phyloP scores from a whole-genome alignment of 2,797 vertebrate genomes.

The Benthosema pterotum region DNA sequence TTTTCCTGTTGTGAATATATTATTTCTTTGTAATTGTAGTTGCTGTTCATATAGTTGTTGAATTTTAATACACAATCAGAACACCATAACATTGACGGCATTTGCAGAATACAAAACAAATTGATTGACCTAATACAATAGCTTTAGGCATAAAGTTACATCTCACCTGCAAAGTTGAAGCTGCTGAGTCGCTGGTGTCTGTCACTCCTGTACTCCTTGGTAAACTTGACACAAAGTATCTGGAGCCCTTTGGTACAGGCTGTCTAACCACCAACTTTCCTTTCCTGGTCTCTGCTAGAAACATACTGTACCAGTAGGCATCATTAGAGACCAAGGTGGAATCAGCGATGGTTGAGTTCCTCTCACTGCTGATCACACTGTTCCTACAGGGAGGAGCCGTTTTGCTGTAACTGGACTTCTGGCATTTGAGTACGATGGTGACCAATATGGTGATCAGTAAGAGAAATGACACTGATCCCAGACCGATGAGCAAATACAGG shows the following conservation, averaged over 20 bases:
- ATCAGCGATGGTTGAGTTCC: constrained; percentile 35
- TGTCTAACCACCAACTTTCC: constrained; percentile 42
- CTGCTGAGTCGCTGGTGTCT: constrained; percentile 40
- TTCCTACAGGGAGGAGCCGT: constrained; percentile 28
- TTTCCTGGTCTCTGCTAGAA: constrained; percentile 38
- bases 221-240: constrained; percentile 40
- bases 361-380: constrained; percentile 33
- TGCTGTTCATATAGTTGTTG: too few relatives aligned
- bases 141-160: neutral
- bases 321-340: constrained; percentile 42
- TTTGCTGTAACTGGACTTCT: constrained; percentile 24
- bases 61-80: too few relatives aligned
- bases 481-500: constrained; percentile 34
- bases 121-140: neutral
- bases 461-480: constrained; percentile 46
- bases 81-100: too few relatives aligned
- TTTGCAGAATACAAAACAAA: neutral
- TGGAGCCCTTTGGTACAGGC: constrained; percentile 32
- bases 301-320: constrained; percentile 48
- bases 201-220: constrained; percentile 30
- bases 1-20: too few relatives aligned
- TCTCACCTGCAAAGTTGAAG: constrained; percentile 33
- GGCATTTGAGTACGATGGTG: constrained; percentile 37
- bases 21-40: too few relatives aligned
- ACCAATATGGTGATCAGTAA: constrained; percentile 38